phyloP scores from a whole-genome alignment of 2,113 vertebrate genomes.

The Zosterops borbonicus region DNA sequence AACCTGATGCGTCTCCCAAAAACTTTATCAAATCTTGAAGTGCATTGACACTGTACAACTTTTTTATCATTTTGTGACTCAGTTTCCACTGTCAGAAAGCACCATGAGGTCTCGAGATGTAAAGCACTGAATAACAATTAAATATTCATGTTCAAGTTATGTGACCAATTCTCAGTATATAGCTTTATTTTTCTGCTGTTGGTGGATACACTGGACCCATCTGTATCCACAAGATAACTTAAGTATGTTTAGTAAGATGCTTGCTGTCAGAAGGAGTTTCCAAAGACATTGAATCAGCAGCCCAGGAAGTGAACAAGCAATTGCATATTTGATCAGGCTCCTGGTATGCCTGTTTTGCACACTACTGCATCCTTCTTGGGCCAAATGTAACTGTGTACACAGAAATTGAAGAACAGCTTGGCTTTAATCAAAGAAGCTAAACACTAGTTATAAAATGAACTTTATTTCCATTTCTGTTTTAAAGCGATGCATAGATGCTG shows the following conservation, averaged over 20 bases:
- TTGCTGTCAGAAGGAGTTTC: not conserved
- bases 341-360: not conserved
- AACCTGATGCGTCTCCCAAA: not conserved
- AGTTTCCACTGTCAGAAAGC: not conserved
- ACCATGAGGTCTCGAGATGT: not conserved
- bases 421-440: not conserved
- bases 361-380: not conserved
- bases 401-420: not conserved
- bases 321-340: not conserved
- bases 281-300: not conserved
- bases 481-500: not conserved
- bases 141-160: not conserved
- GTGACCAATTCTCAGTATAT: not conserved
- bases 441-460: not conserved
- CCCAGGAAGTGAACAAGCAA: not conserved
- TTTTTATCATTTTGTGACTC: not conserved
- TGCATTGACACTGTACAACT: rapidly evolving
- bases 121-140: not conserved
- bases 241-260: not conserved
- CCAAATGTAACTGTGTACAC: not conserved
- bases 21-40: not conserved
- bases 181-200: slow-evolving; percentile 28
- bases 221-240: slow-evolving; percentile 1
- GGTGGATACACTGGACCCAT: not conserved
- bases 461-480: not conserved